These are phyloP conservation scores for Spodoptera picta DNA, from an alignment of 2,888 invertebrate species.

Conservation along the genomic window DNA sequence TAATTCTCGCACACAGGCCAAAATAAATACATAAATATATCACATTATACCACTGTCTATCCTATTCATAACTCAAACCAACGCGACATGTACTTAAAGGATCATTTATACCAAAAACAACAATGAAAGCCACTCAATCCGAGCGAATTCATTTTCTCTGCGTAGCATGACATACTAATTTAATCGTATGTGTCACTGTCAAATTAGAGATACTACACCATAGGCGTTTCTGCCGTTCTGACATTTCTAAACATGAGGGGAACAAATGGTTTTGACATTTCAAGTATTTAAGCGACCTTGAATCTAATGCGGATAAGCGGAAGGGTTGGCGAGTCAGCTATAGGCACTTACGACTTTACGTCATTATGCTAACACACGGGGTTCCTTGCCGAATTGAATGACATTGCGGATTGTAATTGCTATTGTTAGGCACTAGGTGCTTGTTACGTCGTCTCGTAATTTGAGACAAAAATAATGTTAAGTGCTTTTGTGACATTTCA, in stretches of 20 bases:
- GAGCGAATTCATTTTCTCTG: conserved; percentile 76
- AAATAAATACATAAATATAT: background rate
- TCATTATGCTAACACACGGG: conserved; percentile 64
- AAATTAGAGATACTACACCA: conserved; percentile 85
- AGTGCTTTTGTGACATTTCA: conserved; percentile 22
- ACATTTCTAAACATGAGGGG: conserved; percentile 86
- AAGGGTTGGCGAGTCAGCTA: conserved; percentile 77
- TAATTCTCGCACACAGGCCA: background rate
- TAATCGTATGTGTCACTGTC: conserved; percentile 86
- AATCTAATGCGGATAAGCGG: conserved; percentile 72
- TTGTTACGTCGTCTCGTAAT: conserved; percentile 26
- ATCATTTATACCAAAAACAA: conserved; percentile 60
- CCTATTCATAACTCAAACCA: conserved; percentile 40
- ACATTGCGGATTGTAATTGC: conserved; percentile 67
- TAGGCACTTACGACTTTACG: conserved; percentile 58
- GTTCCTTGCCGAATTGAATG: conserved; percentile 66
- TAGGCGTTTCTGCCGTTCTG: conserved; percentile 83
- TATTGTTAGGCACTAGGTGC: conserved; percentile 45
- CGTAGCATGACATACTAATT: conserved; percentile 81
- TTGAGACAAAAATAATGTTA: conserved; percentile 24
- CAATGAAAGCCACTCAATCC: conserved; percentile 71
- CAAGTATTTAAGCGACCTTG: conserved; percentile 83
- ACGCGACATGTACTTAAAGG: conserved; percentile 50
- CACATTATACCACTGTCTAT: conserved; percentile 6
- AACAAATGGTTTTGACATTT: conserved; percentile 85